Evolutionary conservation across 2,888 invertebrate genomes (phyloP), one percentile per base, ranked within the genome.

Genomic region (Caenorhabditis sp.): DNA sequence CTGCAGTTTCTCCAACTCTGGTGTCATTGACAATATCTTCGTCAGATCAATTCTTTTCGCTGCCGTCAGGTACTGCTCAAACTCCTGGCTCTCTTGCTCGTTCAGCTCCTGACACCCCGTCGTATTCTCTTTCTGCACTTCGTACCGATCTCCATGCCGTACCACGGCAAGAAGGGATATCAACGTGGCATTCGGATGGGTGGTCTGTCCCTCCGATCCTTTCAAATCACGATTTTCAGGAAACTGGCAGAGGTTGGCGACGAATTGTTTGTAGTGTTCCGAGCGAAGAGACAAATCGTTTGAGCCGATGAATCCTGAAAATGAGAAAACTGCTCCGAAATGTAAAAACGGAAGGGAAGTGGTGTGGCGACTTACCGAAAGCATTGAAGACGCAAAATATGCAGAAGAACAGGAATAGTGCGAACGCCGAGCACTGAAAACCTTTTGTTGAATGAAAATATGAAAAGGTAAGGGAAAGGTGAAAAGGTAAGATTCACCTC

Each of bases 291-390:
- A 50, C 24, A 68, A 30, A 13, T 48, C 66, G n/a, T 48, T 68
- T 4, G 27, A 17, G n/a, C 66, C 66, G 2, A 68, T 22, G 35
- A 58, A 50, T 50, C 65, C 62, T 63, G 48, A 63, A 63, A 52
- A 48, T 39, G 35, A 15, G 59, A 48, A 48, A 39, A 43, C n/a
- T n/a, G n/a, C n/a, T n/a, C n/a, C n/a, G n/a, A n/a, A n/a, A n/a
- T n/a, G n/a, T n/a, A n/a, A n/a, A n/a, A n/a, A n/a, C n/a, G n/a
- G n/a, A n/a, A n/a, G n/a, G n/a, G n/a, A n/a, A n/a, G n/a, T n/a
- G n/a, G n/a, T n/a, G n/a, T n/a, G n/a, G n/a, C n/a, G n/a, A n/a
- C 62, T 63, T 27, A 63, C 65, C 66, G 41, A 68, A 68, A 4
- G 66, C 56, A 30, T 68, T 68, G 32, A 68, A 56, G 4, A 66